phyloP scores from a whole-genome alignment of 2,888 invertebrate genomes.

The Acronicta alni region DNA sequence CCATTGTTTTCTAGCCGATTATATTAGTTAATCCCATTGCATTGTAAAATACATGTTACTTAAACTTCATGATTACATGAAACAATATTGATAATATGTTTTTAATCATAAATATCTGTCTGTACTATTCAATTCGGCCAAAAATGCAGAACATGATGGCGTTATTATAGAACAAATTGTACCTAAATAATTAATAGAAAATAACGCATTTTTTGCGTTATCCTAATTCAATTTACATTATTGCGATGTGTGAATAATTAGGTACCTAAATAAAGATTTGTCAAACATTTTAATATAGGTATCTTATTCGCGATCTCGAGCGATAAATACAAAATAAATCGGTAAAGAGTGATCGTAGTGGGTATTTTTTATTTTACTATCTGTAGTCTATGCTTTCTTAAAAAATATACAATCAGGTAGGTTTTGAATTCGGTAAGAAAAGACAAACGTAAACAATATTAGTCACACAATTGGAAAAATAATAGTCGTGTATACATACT shows the following conservation, averaged over 20 bases:
- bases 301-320: conserved; percentile 30
- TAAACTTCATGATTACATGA: conserved; percentile 11
- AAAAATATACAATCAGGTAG: too few species aligned
- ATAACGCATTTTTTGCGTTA: conserved; percentile 41
- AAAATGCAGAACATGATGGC: conserved; percentile 29
- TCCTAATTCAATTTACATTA: conserved; percentile 44
- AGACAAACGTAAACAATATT: too few species aligned
- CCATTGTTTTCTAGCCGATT: conserved; percentile 49
- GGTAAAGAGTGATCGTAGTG: background rate
- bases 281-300: conserved; percentile 1
- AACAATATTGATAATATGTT: conserved; percentile 4
- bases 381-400: too few species aligned
- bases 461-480: too few species aligned
- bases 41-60: conserved; percentile 29
- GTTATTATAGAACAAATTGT: conserved; percentile 46
- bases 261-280: conserved; percentile 14
- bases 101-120: conserved; percentile 9
- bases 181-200: conserved; percentile 46
- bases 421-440: too few species aligned
- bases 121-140: conserved; percentile 30
- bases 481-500: too few species aligned
- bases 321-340: conserved; percentile 3
- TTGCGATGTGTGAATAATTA: conserved; percentile 40
- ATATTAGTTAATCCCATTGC: conserved; percentile 41
- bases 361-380: background rate